Conservation (phyloP, 2,888 invertebrate genomes). For the Drosophila mulleri region DNA sequence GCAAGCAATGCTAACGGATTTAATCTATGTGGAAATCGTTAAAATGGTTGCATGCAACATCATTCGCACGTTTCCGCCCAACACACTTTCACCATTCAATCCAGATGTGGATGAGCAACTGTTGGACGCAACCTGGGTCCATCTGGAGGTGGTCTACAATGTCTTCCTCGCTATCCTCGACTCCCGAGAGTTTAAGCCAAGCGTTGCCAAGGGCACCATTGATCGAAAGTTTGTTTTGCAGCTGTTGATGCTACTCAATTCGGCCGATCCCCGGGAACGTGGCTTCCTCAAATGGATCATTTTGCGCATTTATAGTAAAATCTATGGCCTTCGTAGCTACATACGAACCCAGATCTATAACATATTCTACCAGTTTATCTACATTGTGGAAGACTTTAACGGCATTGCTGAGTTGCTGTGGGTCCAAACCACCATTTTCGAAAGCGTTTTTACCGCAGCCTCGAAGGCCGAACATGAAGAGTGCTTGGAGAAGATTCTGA, state of each 20-base stretch:
- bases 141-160: background rate
- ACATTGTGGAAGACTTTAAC: conserved; percentile 1
- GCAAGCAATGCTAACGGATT: background rate
- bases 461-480: background rate
- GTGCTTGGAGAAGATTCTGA: background rate
- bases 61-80: background rate
- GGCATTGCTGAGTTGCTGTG: conserved; percentile 5
- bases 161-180: background rate
- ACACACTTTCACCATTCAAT: background rate
- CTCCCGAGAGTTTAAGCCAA: background rate
- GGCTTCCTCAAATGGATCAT: background rate
- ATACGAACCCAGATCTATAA: background rate
- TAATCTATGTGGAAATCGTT: background rate
- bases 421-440: background rate
- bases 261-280: conserved; percentile 3
- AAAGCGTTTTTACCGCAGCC: background rate
- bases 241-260: background rate
- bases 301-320: background rate
- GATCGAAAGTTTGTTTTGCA: conserved; percentile 4
- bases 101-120: background rate
- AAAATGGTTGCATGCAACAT: conserved; percentile 4
- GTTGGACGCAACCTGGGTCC: background rate
- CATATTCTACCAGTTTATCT: conserved; percentile 6
- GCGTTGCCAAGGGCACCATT: background rate
- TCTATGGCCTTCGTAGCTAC: background rate